Base-by-base conservation (phyloP, 2,888 invertebrate species). In the Priapulus caudatus region DNA sequence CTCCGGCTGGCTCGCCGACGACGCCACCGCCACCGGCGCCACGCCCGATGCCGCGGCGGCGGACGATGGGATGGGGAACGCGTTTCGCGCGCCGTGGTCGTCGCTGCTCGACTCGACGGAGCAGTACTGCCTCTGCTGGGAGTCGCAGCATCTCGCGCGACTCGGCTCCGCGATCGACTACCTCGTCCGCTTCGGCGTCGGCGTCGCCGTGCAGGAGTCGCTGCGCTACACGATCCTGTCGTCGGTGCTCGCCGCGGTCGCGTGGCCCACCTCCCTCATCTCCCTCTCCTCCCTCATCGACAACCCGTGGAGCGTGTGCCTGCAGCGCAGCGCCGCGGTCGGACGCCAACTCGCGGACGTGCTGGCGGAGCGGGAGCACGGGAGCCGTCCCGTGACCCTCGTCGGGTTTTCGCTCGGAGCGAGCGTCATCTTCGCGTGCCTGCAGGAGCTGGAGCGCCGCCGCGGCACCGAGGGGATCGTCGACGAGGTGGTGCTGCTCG, bases 231-330 rank as follows among this genome's bases (percentile, higher is more conserved):
- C 81, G 4, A 75, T 79, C 46, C 67, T 81, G 5, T 77, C 79
- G 56, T 77, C 79, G 78, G 61, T 54, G 66, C 46, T 24, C 59
- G 71, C 77, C 46, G 81, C 81, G 0, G 74, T 82, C 4, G 76
- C 79, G 1, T 81, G 81, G 81, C 81, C 81, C 4, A 74, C 78
- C 15, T 75, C 79, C 15, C 65, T 82, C 48, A 64, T 82, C 4
- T 76, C 78, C 1, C 68, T 76, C 49, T 75, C 77, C 2, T 73
- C 73, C 4, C 74, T 78, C 1, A 74, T 78, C 53, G 81, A 81
- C 66, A 82, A 81, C 65, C 81, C 81, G 0, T 81, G 81, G 81
- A 78, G 79, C 52, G 80, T 81, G 2, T 80, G 80, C 63, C 74
- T 79, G 44, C 68, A 78, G 33, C 67, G 81, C 46, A 73, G 79